phyloP scores from a whole-genome alignment of 2,113 vertebrate species.

The Mustela nigripes region DNA sequence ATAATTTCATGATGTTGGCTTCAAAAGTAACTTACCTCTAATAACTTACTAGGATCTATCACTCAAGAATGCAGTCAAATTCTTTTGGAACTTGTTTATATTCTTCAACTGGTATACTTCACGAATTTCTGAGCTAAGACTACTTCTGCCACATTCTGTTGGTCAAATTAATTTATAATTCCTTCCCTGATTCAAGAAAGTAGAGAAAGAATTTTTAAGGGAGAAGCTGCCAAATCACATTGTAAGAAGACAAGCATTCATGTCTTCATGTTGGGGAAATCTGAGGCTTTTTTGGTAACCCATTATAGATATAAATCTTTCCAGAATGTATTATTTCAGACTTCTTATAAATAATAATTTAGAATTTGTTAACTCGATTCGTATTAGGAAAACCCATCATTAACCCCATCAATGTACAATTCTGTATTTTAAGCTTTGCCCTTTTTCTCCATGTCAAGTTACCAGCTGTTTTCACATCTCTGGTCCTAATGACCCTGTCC shows the following conservation, averaged over 20 bases:
- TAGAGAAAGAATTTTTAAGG: background rate
- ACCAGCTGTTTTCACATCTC: background rate
- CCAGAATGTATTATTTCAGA: background rate
- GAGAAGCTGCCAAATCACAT: background rate
- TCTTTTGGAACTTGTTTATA: background rate
- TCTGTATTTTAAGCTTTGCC: background rate
- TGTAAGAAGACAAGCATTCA: background rate
- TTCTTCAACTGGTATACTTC: background rate
- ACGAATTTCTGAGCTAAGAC: background rate
- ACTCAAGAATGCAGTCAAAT: background rate
- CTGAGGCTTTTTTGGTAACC: background rate
- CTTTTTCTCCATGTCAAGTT: background rate
- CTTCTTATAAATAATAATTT: background rate
- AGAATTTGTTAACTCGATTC: background rate
- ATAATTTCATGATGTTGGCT: constrained; percentile 3
- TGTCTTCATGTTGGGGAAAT: background rate
- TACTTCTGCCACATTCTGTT: background rate
- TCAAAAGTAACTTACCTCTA: constrained; percentile 34
- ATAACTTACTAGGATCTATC: background rate
- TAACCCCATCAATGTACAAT: background rate
- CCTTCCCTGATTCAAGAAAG: background rate
- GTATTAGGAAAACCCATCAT: background rate
- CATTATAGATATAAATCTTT: background rate
- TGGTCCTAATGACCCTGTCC: background rate
- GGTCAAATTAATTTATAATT: background rate